These are phyloP conservation scores for Phytoseiulus persimilis DNA, from an alignment of 2,888 invertebrate species.

Conservation along the genomic window DNA sequence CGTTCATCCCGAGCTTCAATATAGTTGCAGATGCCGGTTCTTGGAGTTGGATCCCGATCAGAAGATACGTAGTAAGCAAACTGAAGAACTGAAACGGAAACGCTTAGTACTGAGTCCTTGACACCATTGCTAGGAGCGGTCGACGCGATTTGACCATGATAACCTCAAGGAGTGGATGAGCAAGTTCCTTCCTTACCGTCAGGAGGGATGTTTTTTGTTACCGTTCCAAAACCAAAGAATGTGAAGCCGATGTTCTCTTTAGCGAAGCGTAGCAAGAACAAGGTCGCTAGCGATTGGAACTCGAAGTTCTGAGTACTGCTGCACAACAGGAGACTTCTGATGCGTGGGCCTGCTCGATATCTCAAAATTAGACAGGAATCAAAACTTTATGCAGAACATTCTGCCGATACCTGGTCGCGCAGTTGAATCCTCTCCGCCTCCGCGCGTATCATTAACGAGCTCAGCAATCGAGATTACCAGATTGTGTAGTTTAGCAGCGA, in stretches of 20 bases:
- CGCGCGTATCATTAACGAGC: neutral
- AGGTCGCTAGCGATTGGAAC: neutral
- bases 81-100: neutral
- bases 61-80: neutral
- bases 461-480: neutral
- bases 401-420: too few species aligned
- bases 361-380: too few species aligned
- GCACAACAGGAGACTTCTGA: neutral
- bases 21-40: neutral
- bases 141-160: too few species aligned
- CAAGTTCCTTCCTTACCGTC: neutral
- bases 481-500: neutral
- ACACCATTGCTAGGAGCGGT: neutral
- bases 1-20: neutral
- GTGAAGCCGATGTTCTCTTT: slow-evolving; percentile 13
- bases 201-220: neutral
- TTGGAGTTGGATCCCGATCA: slow-evolving; percentile 12
- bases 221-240: neutral
- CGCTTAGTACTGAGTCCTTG: neutral
- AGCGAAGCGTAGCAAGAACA: slow-evolving; percentile 13
- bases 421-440: too few species aligned
- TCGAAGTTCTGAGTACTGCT: neutral
- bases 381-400: too few species aligned
- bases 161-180: too few species aligned
- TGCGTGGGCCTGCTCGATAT: neutral